Evolutionary conservation across 2,888 invertebrate genomes (phyloP).

Genomic region (Yponomeuta cagnagella): DNA sequence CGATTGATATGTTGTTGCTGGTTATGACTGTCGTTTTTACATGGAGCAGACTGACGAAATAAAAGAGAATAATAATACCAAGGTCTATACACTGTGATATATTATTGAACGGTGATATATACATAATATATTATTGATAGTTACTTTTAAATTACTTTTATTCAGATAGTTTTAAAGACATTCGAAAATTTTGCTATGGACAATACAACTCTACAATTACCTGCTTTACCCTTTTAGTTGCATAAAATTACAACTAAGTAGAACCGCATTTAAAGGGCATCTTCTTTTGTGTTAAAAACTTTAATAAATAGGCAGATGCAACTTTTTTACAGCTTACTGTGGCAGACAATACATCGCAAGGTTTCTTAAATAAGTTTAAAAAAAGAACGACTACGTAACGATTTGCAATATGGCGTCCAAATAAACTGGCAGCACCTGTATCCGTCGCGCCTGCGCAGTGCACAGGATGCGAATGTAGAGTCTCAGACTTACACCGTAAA

Average conservation of each 20-base stretch:
- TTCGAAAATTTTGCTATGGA: no score
- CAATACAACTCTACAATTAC: no score
- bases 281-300: not conserved
- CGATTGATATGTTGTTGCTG: slow-evolving; percentile 5
- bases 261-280: not conserved
- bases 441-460: slow-evolving; percentile 41
- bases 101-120: no score
- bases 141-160: no score
- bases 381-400: slow-evolving; percentile 31
- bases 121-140: no score
- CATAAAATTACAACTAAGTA: not conserved
- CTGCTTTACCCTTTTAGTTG: not conserved
- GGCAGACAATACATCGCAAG: slow-evolving; percentile 9
- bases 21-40: not conserved
- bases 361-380: slow-evolving; percentile 31
- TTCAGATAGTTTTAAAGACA: no score
- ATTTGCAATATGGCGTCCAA: slow-evolving; percentile 46
- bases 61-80: not conserved
- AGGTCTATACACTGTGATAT: not conserved
- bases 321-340: not conserved
- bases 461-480: slow-evolving; percentile 16
- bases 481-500: not conserved
- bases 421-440: slow-evolving; percentile 51
- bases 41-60: not conserved
- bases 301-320: slow-evolving; percentile 1